Percentiles rank a stretch among this genome's conserved stretches.
These are phyloP conservation scores for Oxystoma pomonae DNA, from an alignment of 2,888 invertebrate species.

Conservation along the genomic window DNA sequence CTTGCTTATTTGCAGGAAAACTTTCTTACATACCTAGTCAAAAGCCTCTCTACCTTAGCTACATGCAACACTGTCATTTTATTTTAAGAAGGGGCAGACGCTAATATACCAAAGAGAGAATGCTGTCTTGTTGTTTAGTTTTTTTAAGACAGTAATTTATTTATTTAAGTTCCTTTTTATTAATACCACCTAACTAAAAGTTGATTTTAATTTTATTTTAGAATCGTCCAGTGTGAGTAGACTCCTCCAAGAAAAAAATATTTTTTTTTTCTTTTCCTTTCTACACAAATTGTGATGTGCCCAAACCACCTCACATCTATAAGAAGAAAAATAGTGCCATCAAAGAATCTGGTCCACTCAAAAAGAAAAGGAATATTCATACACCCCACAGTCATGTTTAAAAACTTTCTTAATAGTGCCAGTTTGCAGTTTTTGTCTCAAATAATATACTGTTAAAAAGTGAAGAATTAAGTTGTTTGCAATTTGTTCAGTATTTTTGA, in stretches of 20 bases:
- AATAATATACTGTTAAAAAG: neutral
- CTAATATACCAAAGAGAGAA: too few species aligned
- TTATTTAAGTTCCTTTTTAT: too few species aligned
- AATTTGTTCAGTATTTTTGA: neutral
- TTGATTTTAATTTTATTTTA: neutral
- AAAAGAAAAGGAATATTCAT: constrained; percentile 88
- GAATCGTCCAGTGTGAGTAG: neutral
- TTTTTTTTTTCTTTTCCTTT: neutral
- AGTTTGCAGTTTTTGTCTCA: constrained; percentile 26
- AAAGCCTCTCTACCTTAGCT: too few species aligned
- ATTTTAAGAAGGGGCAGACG: too few species aligned
- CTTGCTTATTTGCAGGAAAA: too few species aligned
- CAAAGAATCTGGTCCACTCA: constrained; percentile 65
- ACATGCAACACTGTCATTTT: too few species aligned
- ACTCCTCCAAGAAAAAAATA: neutral
- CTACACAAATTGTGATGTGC: constrained; percentile 56
- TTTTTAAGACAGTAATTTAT: too few species aligned
- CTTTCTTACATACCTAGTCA: too few species aligned
- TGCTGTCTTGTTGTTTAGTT: too few species aligned
- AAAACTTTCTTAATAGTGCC: constrained; percentile 57
- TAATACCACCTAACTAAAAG: neutral
- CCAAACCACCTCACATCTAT: constrained; percentile 54
- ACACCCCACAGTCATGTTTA: constrained; percentile 84
- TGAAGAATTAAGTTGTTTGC: neutral
- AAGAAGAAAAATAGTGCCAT: constrained; percentile 57